Evolutionary conservation across 1,140 invertebrate genomes (phyloP), one percentile per base, ranked within the genome.

Genomic region (Steinernema khuongi): DNA sequence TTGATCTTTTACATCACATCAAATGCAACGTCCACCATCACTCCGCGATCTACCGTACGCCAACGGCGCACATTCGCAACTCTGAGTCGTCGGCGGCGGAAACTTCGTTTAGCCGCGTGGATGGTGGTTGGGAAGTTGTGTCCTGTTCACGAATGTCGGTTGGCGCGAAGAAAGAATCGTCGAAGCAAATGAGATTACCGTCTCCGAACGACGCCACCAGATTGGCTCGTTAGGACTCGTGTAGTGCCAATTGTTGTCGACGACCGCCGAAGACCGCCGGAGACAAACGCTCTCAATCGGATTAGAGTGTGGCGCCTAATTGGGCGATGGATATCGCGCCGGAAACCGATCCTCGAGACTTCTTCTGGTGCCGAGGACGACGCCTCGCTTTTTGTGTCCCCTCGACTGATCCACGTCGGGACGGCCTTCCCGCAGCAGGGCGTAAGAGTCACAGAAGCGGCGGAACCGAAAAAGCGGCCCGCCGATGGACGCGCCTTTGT

Each of bases 181-280:
- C 50, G 50, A 60, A 60, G 50, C 50, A 60, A 60, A 60, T 60
- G 50, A 60, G 50, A 60, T 60, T 60, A 60, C 50, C 50, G 50
- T 60, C 50, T 60, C 50, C 50, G 26, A 60, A 60, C 50, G 50
- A 60, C 50, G 50, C 50, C 50, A 60, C 50, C 50, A 60, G 50
- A 60, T 60, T 60, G 50, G 50, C 50, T 60, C 50, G 50, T 60
- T 60, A 60, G 50, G 50, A 22, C 50, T 22, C 19, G 50, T 60
- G 50, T 60, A 60, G 50, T 60, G 50, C 50, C 50, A 60, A 60
- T 60, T 60, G 50, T 60, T 41, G 50, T 60, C 50, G 50, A 60
- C 50, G 50, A 60, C 50, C 11, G 50, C 11, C 7, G 50, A 14
- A 7, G 14, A 26, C 11, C 50, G 50, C 14, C 50, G 14, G 50